These are phyloP conservation scores for Pterophyllum scalare DNA, from an alignment of 2,113 vertebrate species.

Conservation along the genomic window DNA sequence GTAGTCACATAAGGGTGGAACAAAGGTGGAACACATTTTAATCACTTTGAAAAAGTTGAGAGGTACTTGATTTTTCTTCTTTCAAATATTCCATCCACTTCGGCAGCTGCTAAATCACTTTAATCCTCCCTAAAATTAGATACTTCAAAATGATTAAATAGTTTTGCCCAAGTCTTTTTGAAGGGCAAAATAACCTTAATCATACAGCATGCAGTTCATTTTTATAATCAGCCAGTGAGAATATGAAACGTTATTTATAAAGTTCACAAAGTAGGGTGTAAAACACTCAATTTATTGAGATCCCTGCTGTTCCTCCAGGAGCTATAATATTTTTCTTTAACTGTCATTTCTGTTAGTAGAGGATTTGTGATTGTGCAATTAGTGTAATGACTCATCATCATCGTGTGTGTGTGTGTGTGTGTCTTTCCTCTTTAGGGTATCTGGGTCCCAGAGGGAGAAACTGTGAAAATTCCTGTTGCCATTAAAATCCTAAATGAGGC, in stretches of 20 bases:
- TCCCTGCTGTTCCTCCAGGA: not conserved
- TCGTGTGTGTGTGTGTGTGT: conserved; percentile 19
- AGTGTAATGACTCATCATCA: not conserved
- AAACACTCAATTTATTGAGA: not conserved
- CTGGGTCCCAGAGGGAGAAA: conserved; percentile 98
- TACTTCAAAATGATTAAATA: conserved; percentile 50
- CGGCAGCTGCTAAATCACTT: conserved; percentile 39
- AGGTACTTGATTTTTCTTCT: conserved; percentile 23
- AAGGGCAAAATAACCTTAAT: conserved; percentile 45
- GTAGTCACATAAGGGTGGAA: not conserved
- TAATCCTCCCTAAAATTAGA: conserved; percentile 47
- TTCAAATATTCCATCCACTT: conserved; percentile 33
- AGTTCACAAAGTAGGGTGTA: not conserved
- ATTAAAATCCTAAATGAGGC: conserved; percentile 98
- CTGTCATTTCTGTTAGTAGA: not conserved
- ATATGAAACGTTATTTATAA: not conserved
- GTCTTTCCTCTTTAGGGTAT: conserved; percentile 85
- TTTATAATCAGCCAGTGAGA: not conserved
- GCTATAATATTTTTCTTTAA: not conserved
- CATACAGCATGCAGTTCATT: not conserved
- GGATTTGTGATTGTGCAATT: conserved; percentile 7
- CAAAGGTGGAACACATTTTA: conserved; percentile 15
- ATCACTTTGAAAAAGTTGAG: conserved; percentile 19
- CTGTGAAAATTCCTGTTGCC: conserved; percentile 97
- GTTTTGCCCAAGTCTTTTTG: conserved; percentile 17